Percentiles rank a stretch among this genome's conserved stretches.
These are phyloP conservation scores for Noctua fimbriata DNA, from an alignment of 2,888 invertebrate genomes.

Conservation along the genomic window DNA sequence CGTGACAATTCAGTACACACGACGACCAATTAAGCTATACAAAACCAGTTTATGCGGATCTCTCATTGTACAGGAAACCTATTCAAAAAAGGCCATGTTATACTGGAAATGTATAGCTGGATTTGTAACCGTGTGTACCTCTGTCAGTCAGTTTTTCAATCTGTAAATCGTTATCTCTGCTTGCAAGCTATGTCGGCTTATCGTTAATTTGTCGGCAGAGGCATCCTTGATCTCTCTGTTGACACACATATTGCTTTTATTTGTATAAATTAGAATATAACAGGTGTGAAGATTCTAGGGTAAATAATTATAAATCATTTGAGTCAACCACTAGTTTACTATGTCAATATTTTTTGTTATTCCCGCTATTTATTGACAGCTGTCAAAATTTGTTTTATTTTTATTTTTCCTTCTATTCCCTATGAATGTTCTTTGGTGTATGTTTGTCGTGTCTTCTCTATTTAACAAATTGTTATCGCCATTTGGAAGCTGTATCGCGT, in stretches of 20 bases:
- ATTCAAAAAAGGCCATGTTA: no score
- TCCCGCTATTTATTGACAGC: neutral
- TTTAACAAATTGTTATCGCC: slow-evolving; percentile 6
- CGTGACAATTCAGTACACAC: neutral
- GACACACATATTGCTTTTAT: neutral
- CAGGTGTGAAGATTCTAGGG: neutral
- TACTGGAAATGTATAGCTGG: no score
- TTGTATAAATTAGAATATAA: neutral
- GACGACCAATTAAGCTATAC: no score
- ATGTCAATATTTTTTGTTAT: neutral
- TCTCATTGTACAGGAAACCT: no score
- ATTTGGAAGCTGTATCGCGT: slow-evolving; percentile 17
- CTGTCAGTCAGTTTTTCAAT: neutral
- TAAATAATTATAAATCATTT: neutral
- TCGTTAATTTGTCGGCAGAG: slow-evolving; percentile 6
- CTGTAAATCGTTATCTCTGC: neutral
- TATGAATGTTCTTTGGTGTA: neutral
- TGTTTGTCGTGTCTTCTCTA: neutral
- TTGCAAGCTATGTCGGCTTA: neutral
- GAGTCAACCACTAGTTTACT: neutral
- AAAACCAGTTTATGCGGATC: no score
- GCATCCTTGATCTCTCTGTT: neutral
- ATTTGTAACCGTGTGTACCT: no score
- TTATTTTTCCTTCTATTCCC: neutral
- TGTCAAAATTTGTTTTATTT: neutral